phyloP scores from a whole-genome alignment of 2,888 invertebrate genomes.

The Polylopha cassiicola region DNA sequence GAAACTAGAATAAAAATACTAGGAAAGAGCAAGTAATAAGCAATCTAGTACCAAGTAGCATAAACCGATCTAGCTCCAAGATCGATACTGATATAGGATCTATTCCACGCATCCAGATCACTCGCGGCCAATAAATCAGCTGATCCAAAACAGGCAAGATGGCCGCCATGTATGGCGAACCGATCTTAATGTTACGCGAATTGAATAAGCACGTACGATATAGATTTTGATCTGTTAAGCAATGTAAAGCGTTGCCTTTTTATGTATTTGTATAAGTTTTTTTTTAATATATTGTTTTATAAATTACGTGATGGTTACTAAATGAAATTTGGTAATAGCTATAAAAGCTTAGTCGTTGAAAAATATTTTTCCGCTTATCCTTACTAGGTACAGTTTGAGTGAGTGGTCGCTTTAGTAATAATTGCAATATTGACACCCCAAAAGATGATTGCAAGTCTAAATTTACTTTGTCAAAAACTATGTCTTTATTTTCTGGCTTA shows the following conservation, averaged over 20 bases:
- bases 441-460: no score
- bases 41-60: conserved; percentile 33
- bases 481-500: no score
- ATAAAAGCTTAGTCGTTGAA: no score
- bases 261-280: background rate
- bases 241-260: conserved; percentile 24
- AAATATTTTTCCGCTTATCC: no score
- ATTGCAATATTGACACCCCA: no score
- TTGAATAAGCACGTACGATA: conserved; percentile 31
- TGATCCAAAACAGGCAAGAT: conserved; percentile 49
- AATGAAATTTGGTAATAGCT: no score
- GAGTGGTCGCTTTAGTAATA: no score
- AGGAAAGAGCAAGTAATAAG: conserved; percentile 39
- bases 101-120: conserved; percentile 69
- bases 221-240: conserved; percentile 33
- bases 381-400: no score
- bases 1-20: no score
- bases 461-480: no score
- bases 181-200: conserved; percentile 44
- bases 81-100: conserved; percentile 48
- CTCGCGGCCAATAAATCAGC: conserved; percentile 61
- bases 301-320: no score
- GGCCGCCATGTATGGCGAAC: conserved; percentile 39
- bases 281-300: background rate
- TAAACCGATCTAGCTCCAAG: conserved; percentile 28